These are phyloP conservation scores for Lithobates sylvaticus DNA, from an alignment of 2,797 vertebrate genomes.

Conservation along the genomic window DNA sequence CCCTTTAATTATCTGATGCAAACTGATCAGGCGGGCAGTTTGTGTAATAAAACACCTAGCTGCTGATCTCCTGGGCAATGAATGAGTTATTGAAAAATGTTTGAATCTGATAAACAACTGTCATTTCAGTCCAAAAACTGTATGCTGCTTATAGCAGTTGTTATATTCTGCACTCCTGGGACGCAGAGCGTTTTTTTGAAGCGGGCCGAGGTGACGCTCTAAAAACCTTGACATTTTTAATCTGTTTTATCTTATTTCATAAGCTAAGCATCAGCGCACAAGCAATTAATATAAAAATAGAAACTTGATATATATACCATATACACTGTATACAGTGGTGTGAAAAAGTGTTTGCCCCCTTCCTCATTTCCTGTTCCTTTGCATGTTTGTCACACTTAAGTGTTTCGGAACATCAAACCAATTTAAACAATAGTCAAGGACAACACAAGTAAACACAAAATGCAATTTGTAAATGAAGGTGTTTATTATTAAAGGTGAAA, in stretches of 20 bases:
- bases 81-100: conserved; percentile 38
- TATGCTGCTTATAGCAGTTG: conserved; percentile 37
- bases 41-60: conserved; percentile 43
- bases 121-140: conserved; percentile 45
- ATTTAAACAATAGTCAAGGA: too few species aligned
- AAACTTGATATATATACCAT: too few species aligned
- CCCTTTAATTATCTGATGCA: conserved; percentile 53
- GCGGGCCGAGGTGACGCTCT: not conserved
- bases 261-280: not conserved
- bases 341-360: too few species aligned
- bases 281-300: not conserved
- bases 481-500: too few species aligned
- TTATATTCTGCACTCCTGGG: conserved; percentile 16
- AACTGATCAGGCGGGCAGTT: conserved; percentile 46
- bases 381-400: too few species aligned
- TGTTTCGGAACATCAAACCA: too few species aligned
- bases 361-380: too few species aligned
- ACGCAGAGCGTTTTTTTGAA: not conserved
- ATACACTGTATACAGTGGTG: too few species aligned
- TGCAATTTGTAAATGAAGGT: too few species aligned
- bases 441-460: too few species aligned
- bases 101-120: conserved; percentile 56
- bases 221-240: not conserved
- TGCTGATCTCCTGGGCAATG: conserved; percentile 37
- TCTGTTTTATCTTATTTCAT: not conserved